Base-by-base conservation (phyloP, 37 sponge, comb jelly and placozoan genomes). In the Cliona cf. orientalis region DNA sequence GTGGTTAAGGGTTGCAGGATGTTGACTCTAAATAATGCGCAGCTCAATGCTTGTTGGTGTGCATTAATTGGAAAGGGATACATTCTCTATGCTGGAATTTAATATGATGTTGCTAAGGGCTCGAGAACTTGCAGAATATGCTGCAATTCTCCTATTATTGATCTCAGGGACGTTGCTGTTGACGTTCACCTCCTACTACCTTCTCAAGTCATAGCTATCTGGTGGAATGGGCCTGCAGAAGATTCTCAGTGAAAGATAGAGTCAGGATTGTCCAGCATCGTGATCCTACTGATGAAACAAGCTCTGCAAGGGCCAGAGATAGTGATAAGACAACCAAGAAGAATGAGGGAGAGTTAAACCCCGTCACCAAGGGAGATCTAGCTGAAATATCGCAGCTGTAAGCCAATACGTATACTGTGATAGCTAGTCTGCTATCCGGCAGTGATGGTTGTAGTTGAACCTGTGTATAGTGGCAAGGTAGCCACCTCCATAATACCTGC, bases 341-440 rank as follows among this genome's bases (percentile, higher is more conserved):
- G 21, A 29, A 69, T 42, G 2, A 39, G 1, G 42, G 28, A 17
- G 42, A 6, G 44, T 44, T 42, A 22, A 66, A 19, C 28, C 19
- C 34, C 14, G 21, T 73, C 21, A 42, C 76, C 2, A 9, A 31
- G n/a, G 76, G 61, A 35, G 76, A 75, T 29, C 2, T 75, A 19
- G 76, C 76, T 9, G 76, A 75, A 23, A 31, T 75, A n/a, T 29
- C 76, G 5, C 56, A 53, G 21, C 21, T 29, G 76, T 75, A 39
- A 75, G 61, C 11, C 2, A 17, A 1, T 34, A 25, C 2, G 19
- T 2, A 31, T 5, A 36, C 34, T 29, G 19, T 1, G 31, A 66
- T 66, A 4, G 5, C 26, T 63, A 26, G 65, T 63, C 25, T 63
- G 65, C 31, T 26, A 41, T 14, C 2, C 3, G 3, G 21, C 2